Evolutionary conservation across 2,797 vertebrate species (phyloP).

Genomic region (Tenualosa ilisha): DNA sequence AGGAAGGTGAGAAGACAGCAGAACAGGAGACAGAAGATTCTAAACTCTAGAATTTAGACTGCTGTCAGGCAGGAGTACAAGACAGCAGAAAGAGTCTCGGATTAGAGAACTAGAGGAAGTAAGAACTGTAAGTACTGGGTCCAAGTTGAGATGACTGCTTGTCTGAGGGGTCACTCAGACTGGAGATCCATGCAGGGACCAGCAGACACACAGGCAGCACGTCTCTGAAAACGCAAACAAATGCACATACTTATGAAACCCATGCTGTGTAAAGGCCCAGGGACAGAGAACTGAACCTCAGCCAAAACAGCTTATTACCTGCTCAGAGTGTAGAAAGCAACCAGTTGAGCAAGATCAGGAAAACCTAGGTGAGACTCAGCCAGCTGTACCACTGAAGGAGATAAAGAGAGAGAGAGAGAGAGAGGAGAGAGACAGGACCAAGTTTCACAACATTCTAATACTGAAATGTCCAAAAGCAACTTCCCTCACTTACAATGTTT

Average conservation of each 20-base stretch:
- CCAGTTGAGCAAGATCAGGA: slow-evolving; percentile 76
- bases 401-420: slow-evolving; percentile 4
- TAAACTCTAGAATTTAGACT: not conserved
- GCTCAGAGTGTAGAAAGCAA: slow-evolving; percentile 82
- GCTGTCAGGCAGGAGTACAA: not conserved
- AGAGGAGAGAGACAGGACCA: not conserved
- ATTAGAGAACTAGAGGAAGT: not conserved
- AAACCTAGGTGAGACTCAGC: slow-evolving; percentile 79
- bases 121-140: slow-evolving; percentile 44
- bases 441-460: no score
- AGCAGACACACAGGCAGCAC: slow-evolving; percentile 50
- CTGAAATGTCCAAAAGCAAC: no score
- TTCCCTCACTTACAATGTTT: no score
- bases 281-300: not conserved
- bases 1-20: not conserved
- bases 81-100: not conserved
- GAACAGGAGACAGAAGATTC: not conserved
- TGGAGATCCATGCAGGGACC: slow-evolving; percentile 48
- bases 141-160: slow-evolving; percentile 44
- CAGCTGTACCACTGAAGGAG: slow-evolving; percentile 73
- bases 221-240: slow-evolving; percentile 39
- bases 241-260: not conserved
- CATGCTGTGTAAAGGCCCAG: not conserved
- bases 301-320: slow-evolving; percentile 69
- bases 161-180: slow-evolving; percentile 33